A percentile compares a stretch with the other conserved stretches of the same genome.
Evolutionary conservation across 1,140 invertebrate species (phyloP).

Genomic region (Amphibalanus amphitrite): DNA sequence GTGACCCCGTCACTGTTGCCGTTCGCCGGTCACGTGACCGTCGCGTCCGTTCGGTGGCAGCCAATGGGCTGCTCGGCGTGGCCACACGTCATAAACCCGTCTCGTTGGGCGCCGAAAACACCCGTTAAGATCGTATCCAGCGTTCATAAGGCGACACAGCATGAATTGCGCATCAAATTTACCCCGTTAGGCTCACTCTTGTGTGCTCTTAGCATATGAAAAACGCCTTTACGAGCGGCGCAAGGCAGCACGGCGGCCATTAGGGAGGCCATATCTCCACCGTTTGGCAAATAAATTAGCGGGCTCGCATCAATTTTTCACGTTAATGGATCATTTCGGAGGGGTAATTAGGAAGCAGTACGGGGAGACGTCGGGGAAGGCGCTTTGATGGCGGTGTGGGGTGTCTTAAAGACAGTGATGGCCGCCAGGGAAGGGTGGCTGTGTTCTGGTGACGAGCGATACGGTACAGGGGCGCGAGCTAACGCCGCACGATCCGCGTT

Average conservation of each 20-base stretch:
- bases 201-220: not conserved
- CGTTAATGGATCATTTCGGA: not conserved
- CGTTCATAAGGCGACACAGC: not conserved
- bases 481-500: too few species aligned
- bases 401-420: not conserved
- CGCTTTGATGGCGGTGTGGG: too few species aligned
- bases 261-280: not conserved
- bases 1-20: too few species aligned
- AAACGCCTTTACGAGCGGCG: not conserved
- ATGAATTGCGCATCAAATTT: not conserved
- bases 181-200: not conserved
- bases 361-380: not conserved
- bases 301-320: not conserved
- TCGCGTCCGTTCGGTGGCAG: too few species aligned
- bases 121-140: not conserved
- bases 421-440: not conserved
- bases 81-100: too few species aligned
- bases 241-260: not conserved
- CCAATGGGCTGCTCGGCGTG: too few species aligned
- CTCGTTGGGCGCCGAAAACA: too few species aligned
- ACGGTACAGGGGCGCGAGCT: too few species aligned
- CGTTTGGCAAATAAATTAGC: not conserved
- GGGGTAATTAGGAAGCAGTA: not conserved
- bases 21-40: too few species aligned
- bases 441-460: too few species aligned